Conservation (phyloP, 35 echinoderm and acorn worm species). For the Heliocidaris erythrogramma region DNA sequence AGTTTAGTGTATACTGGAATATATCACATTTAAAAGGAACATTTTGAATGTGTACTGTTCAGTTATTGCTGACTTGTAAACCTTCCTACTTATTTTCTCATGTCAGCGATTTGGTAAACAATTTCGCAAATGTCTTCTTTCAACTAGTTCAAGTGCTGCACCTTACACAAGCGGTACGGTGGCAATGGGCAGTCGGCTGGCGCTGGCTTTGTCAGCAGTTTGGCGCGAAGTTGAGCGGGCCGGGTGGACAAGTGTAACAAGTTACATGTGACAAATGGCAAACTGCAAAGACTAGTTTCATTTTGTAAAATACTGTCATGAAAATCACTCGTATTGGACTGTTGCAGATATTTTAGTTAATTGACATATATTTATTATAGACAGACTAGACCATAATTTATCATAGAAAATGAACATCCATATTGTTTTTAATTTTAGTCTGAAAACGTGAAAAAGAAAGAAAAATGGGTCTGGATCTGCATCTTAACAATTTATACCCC, state of each 20-base stretch:
- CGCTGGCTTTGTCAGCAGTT: conserved; percentile 47
- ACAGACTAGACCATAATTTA: too few relatives aligned
- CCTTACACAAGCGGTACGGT: neutral
- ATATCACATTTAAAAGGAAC: neutral
- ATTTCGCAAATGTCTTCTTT: neutral
- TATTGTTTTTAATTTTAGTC: too few relatives aligned
- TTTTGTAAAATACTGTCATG: too few relatives aligned
- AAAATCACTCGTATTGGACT: too few relatives aligned
- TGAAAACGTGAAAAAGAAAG: too few relatives aligned
- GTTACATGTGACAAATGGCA: neutral
- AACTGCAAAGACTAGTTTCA: too few relatives aligned
- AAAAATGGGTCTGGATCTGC: too few relatives aligned
- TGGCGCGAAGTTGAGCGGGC: conserved; percentile 26
- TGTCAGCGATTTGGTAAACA: neutral
- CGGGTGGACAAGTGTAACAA: neutral
- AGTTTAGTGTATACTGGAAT: neutral
- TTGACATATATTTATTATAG: too few relatives aligned
- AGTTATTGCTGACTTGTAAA: neutral
- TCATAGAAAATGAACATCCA: too few relatives aligned
- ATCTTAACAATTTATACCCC: too few relatives aligned
- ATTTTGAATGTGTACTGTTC: neutral
- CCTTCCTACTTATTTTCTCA: neutral
- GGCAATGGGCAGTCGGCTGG: neutral
- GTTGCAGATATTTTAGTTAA: too few relatives aligned
- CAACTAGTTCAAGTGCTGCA: neutral